Percentiles rank a stretch among this genome's conserved stretches.
These are phyloP conservation scores for Colius striatus DNA, from an alignment of 2,113 vertebrate species.

Conservation along the genomic window DNA sequence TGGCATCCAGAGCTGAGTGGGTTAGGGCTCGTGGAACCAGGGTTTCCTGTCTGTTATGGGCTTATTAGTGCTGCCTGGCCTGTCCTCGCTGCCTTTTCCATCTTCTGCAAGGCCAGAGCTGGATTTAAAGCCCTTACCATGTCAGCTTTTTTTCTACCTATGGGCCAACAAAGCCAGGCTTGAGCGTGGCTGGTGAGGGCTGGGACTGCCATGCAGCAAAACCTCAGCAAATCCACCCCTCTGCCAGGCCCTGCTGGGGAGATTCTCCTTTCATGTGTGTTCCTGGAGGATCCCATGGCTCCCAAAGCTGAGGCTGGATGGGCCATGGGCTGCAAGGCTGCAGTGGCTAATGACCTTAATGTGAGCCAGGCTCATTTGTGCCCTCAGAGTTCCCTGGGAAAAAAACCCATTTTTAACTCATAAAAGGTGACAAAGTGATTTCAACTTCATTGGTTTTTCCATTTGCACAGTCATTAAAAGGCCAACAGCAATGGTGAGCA, in stretches of 20 bases:
- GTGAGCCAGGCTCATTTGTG: fast-evolving
- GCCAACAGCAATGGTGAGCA: background rate
- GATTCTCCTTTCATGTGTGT: background rate
- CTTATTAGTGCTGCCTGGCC: background rate
- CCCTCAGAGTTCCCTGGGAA: background rate
- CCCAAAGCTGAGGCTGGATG: background rate
- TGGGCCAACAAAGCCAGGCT: background rate
- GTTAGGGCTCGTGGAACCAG: fast-evolving
- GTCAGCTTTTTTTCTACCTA: background rate
- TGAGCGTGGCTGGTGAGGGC: background rate
- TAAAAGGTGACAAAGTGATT: background rate
- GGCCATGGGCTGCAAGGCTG: background rate
- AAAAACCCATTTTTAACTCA: background rate
- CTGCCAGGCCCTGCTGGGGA: background rate
- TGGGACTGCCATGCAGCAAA: background rate
- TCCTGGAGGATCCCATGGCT: background rate
- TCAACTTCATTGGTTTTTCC: background rate
- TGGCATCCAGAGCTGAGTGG: background rate
- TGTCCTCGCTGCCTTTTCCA: background rate
- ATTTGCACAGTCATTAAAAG: background rate
- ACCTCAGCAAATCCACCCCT: background rate
- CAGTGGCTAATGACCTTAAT: fast-evolving
- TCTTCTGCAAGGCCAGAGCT: fast-evolving
- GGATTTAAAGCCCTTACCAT: fast-evolving
- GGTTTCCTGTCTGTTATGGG: fast-evolving